Conservation (phyloP, 1,140 invertebrate genomes). For the Rhyzopertha dominica region DNA sequence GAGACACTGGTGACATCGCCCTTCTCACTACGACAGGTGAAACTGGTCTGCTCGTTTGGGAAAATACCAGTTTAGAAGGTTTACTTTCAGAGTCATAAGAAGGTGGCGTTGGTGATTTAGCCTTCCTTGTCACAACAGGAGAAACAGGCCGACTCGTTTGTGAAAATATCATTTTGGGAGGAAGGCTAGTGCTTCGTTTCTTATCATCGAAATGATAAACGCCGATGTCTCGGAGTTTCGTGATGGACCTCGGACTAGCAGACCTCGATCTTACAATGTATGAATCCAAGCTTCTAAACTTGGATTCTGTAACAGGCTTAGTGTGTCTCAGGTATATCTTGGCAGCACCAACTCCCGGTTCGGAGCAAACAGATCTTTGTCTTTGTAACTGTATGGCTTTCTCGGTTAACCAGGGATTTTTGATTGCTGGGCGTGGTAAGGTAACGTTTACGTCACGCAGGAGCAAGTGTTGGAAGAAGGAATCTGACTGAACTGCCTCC, state of each 20-base stretch:
- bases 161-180: conserved; percentile 47
- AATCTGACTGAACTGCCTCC: conserved; percentile 54
- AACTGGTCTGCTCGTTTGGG: conserved; percentile 43
- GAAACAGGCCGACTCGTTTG: conserved; percentile 30
- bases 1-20: conserved; percentile 17
- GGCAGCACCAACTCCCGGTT: conserved; percentile 54
- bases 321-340: conserved; percentile 62
- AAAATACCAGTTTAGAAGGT: conserved; percentile 43
- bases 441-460: conserved; percentile 51
- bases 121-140: conserved; percentile 29
- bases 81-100: neutral
- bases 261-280: conserved; percentile 33
- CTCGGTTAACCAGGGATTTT: conserved; percentile 55
- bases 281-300: conserved; percentile 61
- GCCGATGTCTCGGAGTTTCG: conserved; percentile 44
- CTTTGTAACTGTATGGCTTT: conserved; percentile 60
- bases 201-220: conserved; percentile 42
- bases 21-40: conserved; percentile 26
- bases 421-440: conserved; percentile 34
- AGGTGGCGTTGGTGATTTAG: conserved; percentile 37
- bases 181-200: conserved; percentile 52
- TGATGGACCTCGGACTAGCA: conserved; percentile 33
- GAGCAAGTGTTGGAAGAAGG: conserved; percentile 68
- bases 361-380: conserved; percentile 44
- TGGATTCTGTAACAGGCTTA: conserved; percentile 65